phyloP scores from a whole-genome alignment of 2,888 invertebrate genomes.

The Macrosoma leucophasiata region DNA sequence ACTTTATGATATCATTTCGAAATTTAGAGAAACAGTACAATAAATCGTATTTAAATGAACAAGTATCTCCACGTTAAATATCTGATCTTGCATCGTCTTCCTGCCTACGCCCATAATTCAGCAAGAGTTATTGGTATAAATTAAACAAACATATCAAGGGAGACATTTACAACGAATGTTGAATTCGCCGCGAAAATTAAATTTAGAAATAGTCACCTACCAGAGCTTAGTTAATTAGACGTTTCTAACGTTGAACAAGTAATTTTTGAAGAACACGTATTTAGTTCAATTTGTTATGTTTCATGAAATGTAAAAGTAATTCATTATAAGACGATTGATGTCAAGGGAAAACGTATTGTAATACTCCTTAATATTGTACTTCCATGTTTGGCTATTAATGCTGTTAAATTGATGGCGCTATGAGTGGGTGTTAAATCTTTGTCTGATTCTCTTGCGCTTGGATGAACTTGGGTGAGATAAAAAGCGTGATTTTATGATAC shows the following conservation, averaged over 20 bases:
- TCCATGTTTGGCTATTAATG: no score
- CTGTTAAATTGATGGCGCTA: no score
- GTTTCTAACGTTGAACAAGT: constrained; percentile 33
- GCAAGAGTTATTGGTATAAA: constrained; percentile 66
- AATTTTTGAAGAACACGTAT: no score
- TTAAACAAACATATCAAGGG: constrained; percentile 69
- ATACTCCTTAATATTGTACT: no score
- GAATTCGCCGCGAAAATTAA: constrained; percentile 54
- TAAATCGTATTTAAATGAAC: constrained; percentile 61
- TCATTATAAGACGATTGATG: no score
- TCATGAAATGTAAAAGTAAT: no score
- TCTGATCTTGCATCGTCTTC: constrained; percentile 67
- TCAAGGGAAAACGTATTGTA: no score
- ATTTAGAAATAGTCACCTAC: constrained; percentile 42
- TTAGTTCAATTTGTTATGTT: no score
- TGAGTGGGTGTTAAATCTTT: constrained; percentile 64
- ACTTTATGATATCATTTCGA: no score
- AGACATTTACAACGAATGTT: constrained; percentile 59
- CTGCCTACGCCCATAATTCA: constrained; percentile 68
- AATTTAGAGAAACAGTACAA: no score
- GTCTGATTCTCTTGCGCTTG: constrained; percentile 48
- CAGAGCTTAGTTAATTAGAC: constrained; percentile 40
- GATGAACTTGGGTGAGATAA: constrained; percentile 55
- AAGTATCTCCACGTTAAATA: constrained; percentile 64
- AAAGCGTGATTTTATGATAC: constrained; percentile 71